Base-by-base conservation (phyloP, 2,888 invertebrate species). In the Napeogenes sylphis region DNA sequence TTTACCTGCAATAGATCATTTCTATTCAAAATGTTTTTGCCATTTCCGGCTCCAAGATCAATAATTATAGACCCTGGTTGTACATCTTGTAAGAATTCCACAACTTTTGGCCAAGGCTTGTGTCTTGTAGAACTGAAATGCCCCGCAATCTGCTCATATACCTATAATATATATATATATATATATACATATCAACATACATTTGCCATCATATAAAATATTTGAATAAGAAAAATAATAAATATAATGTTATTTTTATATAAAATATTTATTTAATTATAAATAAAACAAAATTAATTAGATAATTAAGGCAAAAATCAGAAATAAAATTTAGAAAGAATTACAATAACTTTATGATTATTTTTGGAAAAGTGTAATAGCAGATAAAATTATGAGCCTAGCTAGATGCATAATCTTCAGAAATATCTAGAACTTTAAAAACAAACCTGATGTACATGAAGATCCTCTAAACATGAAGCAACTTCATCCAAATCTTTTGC, bases 11-110 rank as follows among this genome's bases (percentile, higher is more conserved):
- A 85, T 58, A 94, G 88, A 68, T 92, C 85, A 45, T 80, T 75
- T 68, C 93, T 93, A 2, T 85, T 78, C 59, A 93, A 92, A 61
- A 99, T 92, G 84, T 99, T 99, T 92, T 99, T 99, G 51, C 99
- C 99, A 90, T 99, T 99, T 10, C 99, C 99, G 83, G 99, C 98
- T 5, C 99, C 99, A 46, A 99, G 93, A 85, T 99, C 99, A 4
- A 98, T 79, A 13, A 99, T 79, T 10, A 98, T 79, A 1, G 95
- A 93, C 0, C 95, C 96, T 0, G 81, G 63, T 0, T 92, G 81
- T 68, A 97, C 93, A 4, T 86, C 88, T 14, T 92, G 82, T 38
- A 98, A 86, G 86, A 99, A 99, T 69, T 94, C 90, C 0, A 93
- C 90, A 0, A 99, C 98, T 69, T 94, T 94, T 0, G 98, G 98